Evolutionary conservation across 2,888 invertebrate genomes (phyloP).

Genomic region (Panzeria rudis): DNA sequence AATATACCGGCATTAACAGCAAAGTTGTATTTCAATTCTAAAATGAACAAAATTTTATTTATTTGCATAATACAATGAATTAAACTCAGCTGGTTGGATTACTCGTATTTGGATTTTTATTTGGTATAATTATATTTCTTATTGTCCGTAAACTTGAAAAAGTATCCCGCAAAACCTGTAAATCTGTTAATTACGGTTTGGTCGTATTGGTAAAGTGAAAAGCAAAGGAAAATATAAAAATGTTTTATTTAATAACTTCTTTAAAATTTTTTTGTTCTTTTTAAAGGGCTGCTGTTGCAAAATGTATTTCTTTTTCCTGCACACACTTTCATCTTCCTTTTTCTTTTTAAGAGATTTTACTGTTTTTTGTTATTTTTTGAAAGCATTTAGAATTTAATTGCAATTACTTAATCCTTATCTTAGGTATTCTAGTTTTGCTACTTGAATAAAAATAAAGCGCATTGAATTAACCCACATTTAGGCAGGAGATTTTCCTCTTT

Average conservation of each 20-base stretch:
- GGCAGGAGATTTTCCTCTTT: slow-evolving; percentile 46
- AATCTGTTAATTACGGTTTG: slow-evolving; percentile 52
- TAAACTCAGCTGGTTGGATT: too few relatives aligned
- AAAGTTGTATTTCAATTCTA: background rate
- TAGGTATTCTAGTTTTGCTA: slow-evolving; percentile 24
- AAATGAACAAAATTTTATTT: too few relatives aligned
- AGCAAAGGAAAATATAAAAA: background rate
- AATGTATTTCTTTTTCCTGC: slow-evolving; percentile 1
- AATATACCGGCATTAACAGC: background rate
- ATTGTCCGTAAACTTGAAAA: slow-evolving; percentile 40
- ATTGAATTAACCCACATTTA: slow-evolving; percentile 59
- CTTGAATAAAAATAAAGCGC: slow-evolving; percentile 30
- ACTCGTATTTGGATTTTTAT: background rate
- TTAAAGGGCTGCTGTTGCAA: slow-evolving; percentile 9
- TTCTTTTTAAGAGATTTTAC: background rate
- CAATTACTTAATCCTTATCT: slow-evolving; percentile 35
- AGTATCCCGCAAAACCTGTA: slow-evolving; percentile 39
- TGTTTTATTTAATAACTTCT: background rate
- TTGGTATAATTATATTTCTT: slow-evolving; percentile 45
- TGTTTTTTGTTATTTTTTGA: slow-evolving; percentile 5
- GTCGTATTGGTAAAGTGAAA: background rate
- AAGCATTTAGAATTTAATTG: slow-evolving; percentile 45
- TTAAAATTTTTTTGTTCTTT: background rate
- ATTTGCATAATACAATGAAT: too few relatives aligned
- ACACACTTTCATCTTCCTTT: background rate